phyloP scores from a whole-genome alignment of 2,888 invertebrate genomes.

The Deroplatys truncata region DNA sequence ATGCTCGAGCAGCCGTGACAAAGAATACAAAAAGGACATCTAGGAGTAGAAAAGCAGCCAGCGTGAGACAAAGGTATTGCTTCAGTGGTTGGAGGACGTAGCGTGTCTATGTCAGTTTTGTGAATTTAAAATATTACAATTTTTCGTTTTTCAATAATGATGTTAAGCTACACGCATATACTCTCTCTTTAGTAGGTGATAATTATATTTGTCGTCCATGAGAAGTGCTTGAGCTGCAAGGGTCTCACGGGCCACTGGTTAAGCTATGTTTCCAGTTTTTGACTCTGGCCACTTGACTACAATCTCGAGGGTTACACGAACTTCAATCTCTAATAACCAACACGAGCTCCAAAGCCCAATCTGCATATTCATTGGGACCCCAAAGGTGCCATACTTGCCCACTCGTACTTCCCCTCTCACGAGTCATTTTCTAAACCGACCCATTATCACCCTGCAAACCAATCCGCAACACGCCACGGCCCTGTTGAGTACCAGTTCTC shows the following conservation, averaged over 20 bases:
- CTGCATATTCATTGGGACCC: background rate
- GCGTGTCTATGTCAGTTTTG: too few relatives aligned
- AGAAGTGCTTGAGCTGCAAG: background rate
- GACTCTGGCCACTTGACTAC: background rate
- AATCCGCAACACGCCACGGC: background rate
- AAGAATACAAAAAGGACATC: too few relatives aligned
- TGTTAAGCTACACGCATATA: too few relatives aligned
- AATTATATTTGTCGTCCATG: too few relatives aligned
- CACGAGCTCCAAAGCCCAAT: background rate
- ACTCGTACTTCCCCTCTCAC: background rate
- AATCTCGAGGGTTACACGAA: background rate
- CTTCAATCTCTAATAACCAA: background rate
- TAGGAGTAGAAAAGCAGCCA: too few relatives aligned
- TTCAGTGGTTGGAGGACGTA: too few relatives aligned
- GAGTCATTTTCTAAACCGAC: background rate
- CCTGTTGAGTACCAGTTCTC: background rate
- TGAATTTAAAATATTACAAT: too few relatives aligned
- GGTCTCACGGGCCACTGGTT: background rate
- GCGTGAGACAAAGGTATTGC: too few relatives aligned
- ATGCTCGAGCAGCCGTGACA: too few relatives aligned
- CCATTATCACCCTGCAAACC: background rate
- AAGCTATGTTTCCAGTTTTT: background rate
- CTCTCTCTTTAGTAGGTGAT: too few relatives aligned
- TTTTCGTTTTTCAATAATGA: too few relatives aligned
- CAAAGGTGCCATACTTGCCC: background rate